Percentiles rank a stretch among this genome's conserved stretches.
Evolutionary conservation across 2,797 vertebrate species (phyloP).

Genomic region (Nannoperca obscura): DNA sequence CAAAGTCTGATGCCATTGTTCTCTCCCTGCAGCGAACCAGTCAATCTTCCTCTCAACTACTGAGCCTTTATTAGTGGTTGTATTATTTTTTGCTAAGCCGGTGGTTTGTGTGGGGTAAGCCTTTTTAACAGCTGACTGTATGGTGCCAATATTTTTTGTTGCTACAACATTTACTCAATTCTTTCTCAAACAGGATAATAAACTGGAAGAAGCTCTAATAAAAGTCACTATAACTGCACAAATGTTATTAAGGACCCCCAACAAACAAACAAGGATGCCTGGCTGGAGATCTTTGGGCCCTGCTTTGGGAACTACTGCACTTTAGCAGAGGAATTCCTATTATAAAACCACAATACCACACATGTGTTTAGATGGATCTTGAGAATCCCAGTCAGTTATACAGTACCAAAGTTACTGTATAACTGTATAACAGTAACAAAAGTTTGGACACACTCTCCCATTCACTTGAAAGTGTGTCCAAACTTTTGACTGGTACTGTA

Average conservation of each 20-base stretch:
- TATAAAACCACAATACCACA: neutral
- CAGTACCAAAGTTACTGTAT: too few species aligned
- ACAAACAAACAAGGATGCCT: neutral
- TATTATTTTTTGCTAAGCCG: conserved; percentile 8
- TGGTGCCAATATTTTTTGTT: conserved; percentile 2
- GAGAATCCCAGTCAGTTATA: neutral
- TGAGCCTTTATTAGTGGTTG: conserved; percentile 5
- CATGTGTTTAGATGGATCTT: neutral
- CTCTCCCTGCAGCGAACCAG: neutral
- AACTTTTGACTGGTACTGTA: too few species aligned
- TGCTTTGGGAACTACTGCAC: neutral
- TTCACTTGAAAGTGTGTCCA: too few species aligned
- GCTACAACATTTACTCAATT: neutral
- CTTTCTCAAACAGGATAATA: neutral
- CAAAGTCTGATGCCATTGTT: neutral
- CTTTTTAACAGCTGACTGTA: conserved; percentile 3
- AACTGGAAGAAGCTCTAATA: neutral
- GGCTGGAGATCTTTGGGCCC: neutral
- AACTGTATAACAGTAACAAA: too few species aligned
- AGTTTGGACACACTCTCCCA: too few species aligned
- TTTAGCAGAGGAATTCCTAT: neutral
- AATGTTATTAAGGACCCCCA: neutral
- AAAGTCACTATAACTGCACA: neutral
- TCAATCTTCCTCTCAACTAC: neutral
- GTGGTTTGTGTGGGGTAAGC: neutral